Conservation (phyloP, 1,140 invertebrate species). For the Brachionus manjavacas region DNA sequence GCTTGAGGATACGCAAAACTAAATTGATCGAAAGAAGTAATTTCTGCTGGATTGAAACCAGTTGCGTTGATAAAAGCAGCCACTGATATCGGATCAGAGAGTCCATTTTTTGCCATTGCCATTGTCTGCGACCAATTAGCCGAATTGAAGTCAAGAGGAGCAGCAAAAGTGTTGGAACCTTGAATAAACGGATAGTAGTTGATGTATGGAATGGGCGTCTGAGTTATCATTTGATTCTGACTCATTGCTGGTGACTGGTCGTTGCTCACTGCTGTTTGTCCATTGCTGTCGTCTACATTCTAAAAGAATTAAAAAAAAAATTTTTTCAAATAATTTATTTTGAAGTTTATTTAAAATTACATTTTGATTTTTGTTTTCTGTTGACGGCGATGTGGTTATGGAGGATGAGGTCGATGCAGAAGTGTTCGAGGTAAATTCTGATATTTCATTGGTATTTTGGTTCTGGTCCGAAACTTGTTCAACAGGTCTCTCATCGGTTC, state of each 20-base stretch:
- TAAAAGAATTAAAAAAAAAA: background rate
- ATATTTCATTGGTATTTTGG: background rate
- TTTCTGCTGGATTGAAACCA: background rate
- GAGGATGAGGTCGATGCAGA: conserved; percentile 4
- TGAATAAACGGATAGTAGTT: conserved; percentile 17
- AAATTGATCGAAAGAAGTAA: conserved; percentile 24
- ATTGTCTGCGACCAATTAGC: conserved; percentile 18
- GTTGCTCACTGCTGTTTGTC: background rate
- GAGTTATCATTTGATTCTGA: conserved; percentile 12
- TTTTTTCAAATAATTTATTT: background rate
- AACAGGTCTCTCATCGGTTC: background rate
- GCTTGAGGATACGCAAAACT: conserved; percentile 15
- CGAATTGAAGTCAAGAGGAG: conserved; percentile 19
- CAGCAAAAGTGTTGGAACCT: background rate
- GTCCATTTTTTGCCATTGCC: conserved; percentile 25
- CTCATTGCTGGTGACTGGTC: background rate
- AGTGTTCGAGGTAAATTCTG: conserved; percentile 5
- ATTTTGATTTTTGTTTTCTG: background rate
- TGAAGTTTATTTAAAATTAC: background rate
- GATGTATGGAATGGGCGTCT: conserved; percentile 3
- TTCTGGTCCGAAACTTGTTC: background rate
- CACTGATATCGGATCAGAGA: conserved; percentile 11
- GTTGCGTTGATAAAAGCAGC: conserved; percentile 3
- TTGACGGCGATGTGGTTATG: background rate
- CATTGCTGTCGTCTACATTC: background rate